Percentiles rank a stretch among this genome's conserved stretches.
phyloP scores from a whole-genome alignment of 2,797 vertebrate genomes.

The Xenops minutus region DNA sequence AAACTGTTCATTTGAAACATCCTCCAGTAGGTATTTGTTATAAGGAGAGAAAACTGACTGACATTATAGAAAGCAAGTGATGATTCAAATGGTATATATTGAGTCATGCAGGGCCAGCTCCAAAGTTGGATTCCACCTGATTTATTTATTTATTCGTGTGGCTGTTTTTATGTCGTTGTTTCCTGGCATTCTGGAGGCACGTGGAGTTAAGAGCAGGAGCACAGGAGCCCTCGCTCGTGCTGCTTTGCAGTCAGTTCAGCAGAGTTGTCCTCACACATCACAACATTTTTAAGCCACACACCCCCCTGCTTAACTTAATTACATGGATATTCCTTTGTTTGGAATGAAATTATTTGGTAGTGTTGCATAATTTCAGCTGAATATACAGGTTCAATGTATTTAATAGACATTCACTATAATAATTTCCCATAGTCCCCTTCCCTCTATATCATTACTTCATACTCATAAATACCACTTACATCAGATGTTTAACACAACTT shows the following conservation, averaged over 20 bases:
- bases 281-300: not conserved
- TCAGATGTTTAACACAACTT: not conserved
- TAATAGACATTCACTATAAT: not conserved
- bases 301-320: not conserved
- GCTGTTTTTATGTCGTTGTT: not conserved
- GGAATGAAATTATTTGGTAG: not conserved
- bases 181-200: not conserved
- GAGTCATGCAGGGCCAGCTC: not conserved
- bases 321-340: not conserved
- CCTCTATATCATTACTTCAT: not conserved
- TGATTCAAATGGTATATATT: fast-evolving
- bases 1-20: not conserved
- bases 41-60: not conserved
- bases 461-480: not conserved
- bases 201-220: fast-evolving
- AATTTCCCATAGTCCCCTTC: not conserved
- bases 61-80: not conserved
- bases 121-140: not conserved
- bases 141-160: not conserved
- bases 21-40: not conserved
- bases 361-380: not conserved
- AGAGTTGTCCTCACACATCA: not conserved
- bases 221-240: fast-evolving
- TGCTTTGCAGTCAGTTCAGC: not conserved
- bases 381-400: not conserved